Evolutionary conservation across 2,888 invertebrate genomes (phyloP), one percentile per base, ranked within the genome.

Genomic region (Tinea trinotella): DNA sequence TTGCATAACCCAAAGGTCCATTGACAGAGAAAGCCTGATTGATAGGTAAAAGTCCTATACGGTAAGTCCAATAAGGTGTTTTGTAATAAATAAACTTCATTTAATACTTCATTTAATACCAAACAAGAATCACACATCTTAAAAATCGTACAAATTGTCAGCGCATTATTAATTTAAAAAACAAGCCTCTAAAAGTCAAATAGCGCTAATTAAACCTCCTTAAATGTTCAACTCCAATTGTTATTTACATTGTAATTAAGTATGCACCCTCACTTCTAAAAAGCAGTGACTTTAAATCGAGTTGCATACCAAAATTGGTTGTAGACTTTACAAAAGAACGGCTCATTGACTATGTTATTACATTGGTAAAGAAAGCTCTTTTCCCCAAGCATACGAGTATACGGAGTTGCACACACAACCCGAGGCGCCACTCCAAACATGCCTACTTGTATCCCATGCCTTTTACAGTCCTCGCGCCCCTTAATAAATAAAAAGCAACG

Each of bases 401-500:
- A 24, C 24, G 24, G 24, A 5, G 24, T 24, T 7, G 5, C 6
- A 7, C 15, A 40, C 13, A 40, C 13, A 40, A 40, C 40, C 40
- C 12, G 40, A 40, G 40, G 40, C 40, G 40, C 40, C 40, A 13
- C 13, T 40, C 40, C 15, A 30, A 40, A 40, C 40, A 40, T 40
- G 13, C 40, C 15, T 12, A 15, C 22, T n/a, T 48, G 22, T 22
- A 20, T 48, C 19, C 12, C 10, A 3, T 20, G 48, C 48, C 40
- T 40, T 12, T 15, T 40, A 2, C 40, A 50, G 50, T 15, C 55
- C 48, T 52, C 17, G 59, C 64, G 62, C 68, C 66, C 71, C 74
- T 72, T 67, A 67, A 76, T 74, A 75, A 76, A 76, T 77, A 76
- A 78, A 70, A 76, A 74, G 71, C 73, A 72, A 69, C 73, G 67